These are phyloP conservation scores for Epizoanthus fatuus DNA, from an alignment of 92 coral and sea anemone genomes.

Conservation along the genomic window DNA sequence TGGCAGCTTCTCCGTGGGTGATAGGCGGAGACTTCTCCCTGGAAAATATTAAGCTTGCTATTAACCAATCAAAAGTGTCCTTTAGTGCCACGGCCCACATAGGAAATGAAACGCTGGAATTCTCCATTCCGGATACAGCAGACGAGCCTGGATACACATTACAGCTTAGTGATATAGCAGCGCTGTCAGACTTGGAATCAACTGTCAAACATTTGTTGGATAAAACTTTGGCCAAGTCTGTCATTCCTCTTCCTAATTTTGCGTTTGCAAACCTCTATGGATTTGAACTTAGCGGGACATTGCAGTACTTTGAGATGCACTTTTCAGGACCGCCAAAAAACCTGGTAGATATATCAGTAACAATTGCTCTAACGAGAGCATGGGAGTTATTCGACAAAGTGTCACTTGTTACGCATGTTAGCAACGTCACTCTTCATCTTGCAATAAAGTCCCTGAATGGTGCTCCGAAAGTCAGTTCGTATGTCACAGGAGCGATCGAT, in stretches of 20 bases:
- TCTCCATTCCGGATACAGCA: background rate
- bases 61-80: slow-evolving; percentile 25
- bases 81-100: slow-evolving; percentile 12
- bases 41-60: slow-evolving; percentile 14
- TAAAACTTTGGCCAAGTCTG: slow-evolving; percentile 12
- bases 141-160: slow-evolving; percentile 29
- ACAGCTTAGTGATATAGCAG: background rate
- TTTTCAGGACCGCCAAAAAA: slow-evolving; percentile 27
- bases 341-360: slow-evolving; percentile 26
- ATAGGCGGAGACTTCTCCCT: slow-evolving; percentile 32
- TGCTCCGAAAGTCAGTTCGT: slow-evolving; percentile 38
- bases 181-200: slow-evolving; percentile 23
- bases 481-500: slow-evolving; percentile 43
- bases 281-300: slow-evolving; percentile 39
- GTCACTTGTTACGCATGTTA: slow-evolving; percentile 1
- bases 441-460: slow-evolving; percentile 5
- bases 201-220: slow-evolving; percentile 12
- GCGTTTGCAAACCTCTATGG: slow-evolving; percentile 36
- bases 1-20: slow-evolving; percentile 36
- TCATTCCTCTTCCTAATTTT: slow-evolving; percentile 48
- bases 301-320: slow-evolving; percentile 28
- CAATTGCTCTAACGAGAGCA: slow-evolving; percentile 14
- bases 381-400: slow-evolving; percentile 57
- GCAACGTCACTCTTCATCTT: slow-evolving; percentile 23
- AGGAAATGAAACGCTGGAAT: slow-evolving; percentile 9